Evolutionary conservation across 2,797 vertebrate species (phyloP).

Genomic region (Gadopsis bispinosus): DNA sequence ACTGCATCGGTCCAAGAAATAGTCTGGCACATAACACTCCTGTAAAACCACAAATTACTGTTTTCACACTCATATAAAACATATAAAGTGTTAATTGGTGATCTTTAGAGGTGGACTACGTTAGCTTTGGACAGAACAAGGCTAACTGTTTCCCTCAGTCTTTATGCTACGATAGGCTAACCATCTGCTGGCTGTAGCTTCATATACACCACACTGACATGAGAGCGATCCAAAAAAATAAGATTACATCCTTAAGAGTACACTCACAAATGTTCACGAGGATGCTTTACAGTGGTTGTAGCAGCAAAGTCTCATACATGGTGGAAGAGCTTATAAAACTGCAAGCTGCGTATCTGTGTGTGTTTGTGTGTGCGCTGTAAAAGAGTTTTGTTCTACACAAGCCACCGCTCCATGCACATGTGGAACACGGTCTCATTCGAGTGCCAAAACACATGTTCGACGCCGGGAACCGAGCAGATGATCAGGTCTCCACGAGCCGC

Average conservation of each 20-base stretch:
- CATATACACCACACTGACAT: background rate
- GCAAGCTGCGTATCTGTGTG: background rate
- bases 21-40: background rate
- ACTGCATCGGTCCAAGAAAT: background rate
- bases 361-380: conserved; percentile 1
- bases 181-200: background rate
- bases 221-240: background rate
- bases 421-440: conserved; percentile 90
- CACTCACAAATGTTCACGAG: conserved; percentile 8
- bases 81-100: background rate
- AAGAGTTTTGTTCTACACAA: conserved; percentile 78
- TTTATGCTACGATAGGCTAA: conserved; percentile 6
- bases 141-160: background rate
- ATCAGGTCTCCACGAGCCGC: conserved; percentile 86
- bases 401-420: conserved; percentile 90
- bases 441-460: conserved; percentile 90
- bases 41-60: background rate
- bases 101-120: background rate
- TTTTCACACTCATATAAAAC: background rate
- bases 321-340: conserved; percentile 27
- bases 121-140: background rate
- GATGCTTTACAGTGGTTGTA: background rate
- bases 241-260: background rate
- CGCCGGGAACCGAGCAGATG: conserved; percentile 84
- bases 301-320: conserved; percentile 13